Evolutionary conservation across 2,113 vertebrate genomes (phyloP), one percentile per base, ranked within the genome.

Genomic region (Cisticola juncidis): DNA sequence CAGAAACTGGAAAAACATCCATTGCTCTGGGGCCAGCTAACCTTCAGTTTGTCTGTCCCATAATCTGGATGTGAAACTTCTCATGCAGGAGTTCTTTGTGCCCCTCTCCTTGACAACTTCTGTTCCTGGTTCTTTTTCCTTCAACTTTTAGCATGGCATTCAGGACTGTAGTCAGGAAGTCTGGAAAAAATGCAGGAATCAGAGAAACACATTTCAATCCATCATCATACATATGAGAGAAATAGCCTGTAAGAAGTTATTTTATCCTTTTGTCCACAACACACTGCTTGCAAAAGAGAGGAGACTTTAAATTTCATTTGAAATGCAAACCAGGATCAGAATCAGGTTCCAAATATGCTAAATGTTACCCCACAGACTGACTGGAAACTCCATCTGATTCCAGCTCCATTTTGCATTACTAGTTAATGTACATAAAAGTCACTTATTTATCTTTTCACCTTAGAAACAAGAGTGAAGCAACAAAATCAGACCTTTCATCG

Each of bases 181-280:
- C 26, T 61, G 51, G 60, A n/a, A 90, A 72, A 78, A 77, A 44
- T 6, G 10, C 20, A 42, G 33, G 36, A 48, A n/a, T 17, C 24
- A 48, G 31, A 73, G 36, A 35, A 80, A 83, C 20, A 57, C 20
- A 12, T 56, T 60, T 81, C 26, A 72, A 44, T 40, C 16, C 9
- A 18, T 26, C 6, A 14, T 33, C 0, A 0, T 25, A 45, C 5
- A 1, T 36, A 14, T 25, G n/a, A 56, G 5, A 77, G 19, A 61
- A 68, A 58, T 3, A 45, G 3, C 6, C 14, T n/a, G 10, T 22
- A 50, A 73, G 33, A 64, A 8, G 20, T 4, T 61, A 23, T 51
- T 72, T 83, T 56, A 14, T n/a, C 12, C 10, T 64, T 60, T 57
- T 26, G 24, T 57, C 54, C 14, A 19, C 16, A 51, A 57, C 8